These are phyloP conservation scores for Pyrochroa serraticornis DNA, from an alignment of 2,888 invertebrate genomes.

Conservation along the genomic window DNA sequence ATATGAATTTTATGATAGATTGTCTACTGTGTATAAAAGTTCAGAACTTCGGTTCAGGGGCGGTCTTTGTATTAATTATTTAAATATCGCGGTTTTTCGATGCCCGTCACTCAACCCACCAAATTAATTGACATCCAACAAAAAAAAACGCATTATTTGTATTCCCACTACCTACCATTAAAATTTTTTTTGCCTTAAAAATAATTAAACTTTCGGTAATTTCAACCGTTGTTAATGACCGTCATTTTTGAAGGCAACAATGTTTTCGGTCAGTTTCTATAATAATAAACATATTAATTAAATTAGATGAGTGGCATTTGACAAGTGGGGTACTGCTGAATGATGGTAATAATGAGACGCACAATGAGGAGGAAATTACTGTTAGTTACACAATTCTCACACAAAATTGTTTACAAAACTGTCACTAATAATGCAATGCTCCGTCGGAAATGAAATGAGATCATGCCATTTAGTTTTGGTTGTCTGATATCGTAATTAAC, in stretches of 20 bases:
- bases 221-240: constrained; percentile 6
- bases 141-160: not conserved
- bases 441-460: constrained; percentile 17
- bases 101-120: too few relatives aligned
- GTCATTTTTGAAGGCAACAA: not conserved
- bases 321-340: constrained; percentile 24
- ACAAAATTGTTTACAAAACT: constrained; percentile 28
- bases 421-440: constrained; percentile 21
- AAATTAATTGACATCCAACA: not conserved
- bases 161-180: too few relatives aligned
- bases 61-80: constrained; percentile 10
- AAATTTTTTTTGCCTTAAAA: too few relatives aligned
- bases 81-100: constrained; percentile 2
- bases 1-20: constrained; percentile 16
- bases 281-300: constrained; percentile 29
- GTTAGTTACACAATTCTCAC: constrained; percentile 29
- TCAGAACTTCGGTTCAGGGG: constrained; percentile 16
- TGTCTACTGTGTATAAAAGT: constrained; percentile 18
- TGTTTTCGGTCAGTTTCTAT: not conserved
- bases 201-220: too few relatives aligned
- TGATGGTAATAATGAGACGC: constrained; percentile 24
- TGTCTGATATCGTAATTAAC: too few relatives aligned
- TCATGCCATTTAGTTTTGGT: not conserved
- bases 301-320: constrained; percentile 27
- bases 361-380: constrained; percentile 29